phyloP scores from a whole-genome alignment of 2,113 vertebrate genomes.

The Synodontis membranacea region DNA sequence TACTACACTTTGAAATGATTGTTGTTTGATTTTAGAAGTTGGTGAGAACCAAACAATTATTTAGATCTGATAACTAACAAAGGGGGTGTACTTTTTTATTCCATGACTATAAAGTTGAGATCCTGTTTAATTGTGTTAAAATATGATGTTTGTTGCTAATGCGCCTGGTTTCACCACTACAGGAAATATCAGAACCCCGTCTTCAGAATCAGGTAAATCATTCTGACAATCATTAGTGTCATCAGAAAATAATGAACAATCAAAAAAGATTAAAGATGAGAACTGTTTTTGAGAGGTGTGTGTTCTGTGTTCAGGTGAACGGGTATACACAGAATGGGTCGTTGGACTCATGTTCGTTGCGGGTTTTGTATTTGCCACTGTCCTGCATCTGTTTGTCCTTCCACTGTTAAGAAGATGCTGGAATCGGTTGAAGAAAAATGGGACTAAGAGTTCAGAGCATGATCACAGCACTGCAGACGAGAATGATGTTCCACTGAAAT shows the following conservation, averaged over 20 bases:
- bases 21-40: too few species aligned
- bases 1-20: too few species aligned
- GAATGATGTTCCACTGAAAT: neutral
- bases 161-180: neutral
- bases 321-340: neutral
- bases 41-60: too few species aligned
- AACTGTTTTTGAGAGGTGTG: neutral
- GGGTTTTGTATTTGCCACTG: neutral
- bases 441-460: neutral
- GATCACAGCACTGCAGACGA: neutral
- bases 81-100: too few species aligned
- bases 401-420: neutral
- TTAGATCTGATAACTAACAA: too few species aligned
- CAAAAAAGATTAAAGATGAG: neutral
- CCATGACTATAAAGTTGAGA: neutral
- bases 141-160: too few species aligned
- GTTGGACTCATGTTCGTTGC: neutral
- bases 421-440: neutral
- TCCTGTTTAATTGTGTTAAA: neutral
- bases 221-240: too few species aligned
- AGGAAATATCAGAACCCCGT: neutral
- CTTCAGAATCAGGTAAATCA: neutral
- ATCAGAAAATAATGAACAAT: too few species aligned
- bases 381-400: neutral
- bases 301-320: neutral